Percentiles rank a stretch among this genome's conserved stretches.
These are phyloP conservation scores for Hylomyscus alleni DNA, from an alignment of 2,797 vertebrate genomes.

Conservation along the genomic window DNA sequence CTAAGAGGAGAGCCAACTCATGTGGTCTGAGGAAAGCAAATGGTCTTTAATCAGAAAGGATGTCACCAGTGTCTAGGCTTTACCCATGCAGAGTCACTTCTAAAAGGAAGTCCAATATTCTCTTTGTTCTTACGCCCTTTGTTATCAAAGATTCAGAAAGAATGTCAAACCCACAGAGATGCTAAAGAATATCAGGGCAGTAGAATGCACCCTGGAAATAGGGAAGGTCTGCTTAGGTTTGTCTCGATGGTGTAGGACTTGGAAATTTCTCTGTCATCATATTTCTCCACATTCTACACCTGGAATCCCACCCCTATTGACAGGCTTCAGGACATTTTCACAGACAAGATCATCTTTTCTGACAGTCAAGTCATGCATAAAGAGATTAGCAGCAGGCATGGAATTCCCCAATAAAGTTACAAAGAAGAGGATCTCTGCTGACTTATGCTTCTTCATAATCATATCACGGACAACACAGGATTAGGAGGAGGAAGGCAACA, in stretches of 20 bases:
- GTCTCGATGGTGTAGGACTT: background rate
- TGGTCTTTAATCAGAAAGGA: background rate
- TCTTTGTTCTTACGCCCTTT: background rate
- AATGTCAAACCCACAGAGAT: background rate
- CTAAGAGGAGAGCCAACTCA: background rate
- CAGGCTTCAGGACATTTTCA: background rate
- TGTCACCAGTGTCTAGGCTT: background rate
- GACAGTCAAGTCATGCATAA: background rate
- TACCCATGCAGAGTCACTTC: background rate
- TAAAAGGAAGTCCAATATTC: background rate
- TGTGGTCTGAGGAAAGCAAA: background rate
- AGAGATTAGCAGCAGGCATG: constrained; percentile 39
- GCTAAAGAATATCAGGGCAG: background rate
- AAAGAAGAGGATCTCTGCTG: constrained; percentile 51
- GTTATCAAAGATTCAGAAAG: background rate
- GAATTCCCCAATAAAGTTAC: constrained; percentile 54
- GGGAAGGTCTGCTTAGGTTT: background rate
- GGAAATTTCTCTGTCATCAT: background rate
- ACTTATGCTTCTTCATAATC: background rate
- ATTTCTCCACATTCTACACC: accelerated
- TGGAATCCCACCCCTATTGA: background rate
- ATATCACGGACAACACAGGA: background rate
- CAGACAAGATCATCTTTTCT: background rate
- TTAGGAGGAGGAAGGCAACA: background rate
- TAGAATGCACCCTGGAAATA: background rate